Conservation (phyloP, 2,113 vertebrate genomes). For the Ailuropoda melanoleuca region DNA sequence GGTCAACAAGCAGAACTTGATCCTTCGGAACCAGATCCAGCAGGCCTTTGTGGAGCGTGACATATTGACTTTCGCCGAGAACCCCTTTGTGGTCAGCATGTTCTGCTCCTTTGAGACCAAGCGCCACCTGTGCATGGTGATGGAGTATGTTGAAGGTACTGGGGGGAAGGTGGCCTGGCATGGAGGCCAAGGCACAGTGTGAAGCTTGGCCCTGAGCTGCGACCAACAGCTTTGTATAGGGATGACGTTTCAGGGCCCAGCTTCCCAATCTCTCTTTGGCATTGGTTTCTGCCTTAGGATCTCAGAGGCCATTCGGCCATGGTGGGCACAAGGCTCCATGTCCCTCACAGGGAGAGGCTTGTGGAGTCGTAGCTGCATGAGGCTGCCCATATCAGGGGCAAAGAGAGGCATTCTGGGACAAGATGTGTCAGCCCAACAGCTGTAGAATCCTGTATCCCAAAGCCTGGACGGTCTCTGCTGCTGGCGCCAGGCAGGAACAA, state of each 20-base stretch:
- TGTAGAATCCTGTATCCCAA: not conserved
- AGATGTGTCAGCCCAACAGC: not conserved
- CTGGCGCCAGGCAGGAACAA: not conserved
- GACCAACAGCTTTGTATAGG: not conserved
- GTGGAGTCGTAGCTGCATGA: not conserved
- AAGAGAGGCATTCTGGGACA: not conserved
- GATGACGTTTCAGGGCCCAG: not conserved
- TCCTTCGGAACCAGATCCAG: conserved; percentile 98
- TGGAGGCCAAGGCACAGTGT: not conserved
- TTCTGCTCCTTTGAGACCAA: conserved; percentile 98
- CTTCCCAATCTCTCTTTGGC: not conserved
- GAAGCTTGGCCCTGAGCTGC: not conserved
- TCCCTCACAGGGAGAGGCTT: not conserved
- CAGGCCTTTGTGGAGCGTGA: conserved; percentile 98
- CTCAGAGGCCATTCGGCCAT: not conserved
- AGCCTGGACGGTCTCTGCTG: not conserved
- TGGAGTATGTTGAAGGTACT: conserved; percentile 99
- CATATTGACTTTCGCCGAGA: conserved; percentile 97
- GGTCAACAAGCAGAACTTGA: conserved; percentile 99
- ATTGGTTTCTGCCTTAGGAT: conserved; percentile 9
- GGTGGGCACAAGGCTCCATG: not conserved
- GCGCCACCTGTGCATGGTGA: conserved; percentile 98
- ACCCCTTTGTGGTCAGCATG: conserved; percentile 99
- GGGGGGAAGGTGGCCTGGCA: not conserved
- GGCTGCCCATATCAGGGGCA: not conserved